Evolutionary conservation across 2,888 invertebrate genomes (phyloP), one percentile per base, ranked within the genome.

Genomic region (Ceraclea dissimilis): DNA sequence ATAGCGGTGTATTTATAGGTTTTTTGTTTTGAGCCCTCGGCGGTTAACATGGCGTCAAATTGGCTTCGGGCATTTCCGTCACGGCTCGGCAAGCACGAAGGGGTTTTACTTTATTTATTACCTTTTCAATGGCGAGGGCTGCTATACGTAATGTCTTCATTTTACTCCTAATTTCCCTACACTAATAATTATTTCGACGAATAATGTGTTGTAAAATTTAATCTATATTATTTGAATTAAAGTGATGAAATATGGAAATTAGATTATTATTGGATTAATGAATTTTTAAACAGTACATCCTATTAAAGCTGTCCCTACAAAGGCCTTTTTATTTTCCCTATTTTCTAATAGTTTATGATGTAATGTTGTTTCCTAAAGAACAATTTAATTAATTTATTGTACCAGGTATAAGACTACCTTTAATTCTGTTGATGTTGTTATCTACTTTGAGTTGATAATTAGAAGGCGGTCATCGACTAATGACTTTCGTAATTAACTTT

Each of bases 41-140:
- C 49, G 50, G 57, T 51, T 61, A 61, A 59, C 57, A 56, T 59
- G 61, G 61, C 61, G 61, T 59, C 59, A 59, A 61, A 61, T 61
- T 61, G 61, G 51, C 54, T 57, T 59, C 55, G 58, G 55, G 50
- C 46, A 59, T 50, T 39, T 52, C 58, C 60, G 60, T 60, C 57
- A 56, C 56, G 54, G 58, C 31, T 53, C 52, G 53, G 39, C 56
- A 33, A 43, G 31, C 50, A 43, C 50, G 54, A 55, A 52, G 59
- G 59, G 57, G 33, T 47, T 56, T 54, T 52, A 44, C 39, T 50
- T 54, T 60, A 57, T 60, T 60, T 60, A 58, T 60, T 57, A 52
- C 49, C 49, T 17, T 16, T 5, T 16, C 31, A 51, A 51, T n/a
- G 13, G n/a, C 19, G 52, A 49, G 58, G 49, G 50, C 39, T 39